Evolutionary conservation across 53 echinoderm and acorn worm genomes (phyloP).

Genomic region (Antedon mediterranea): DNA sequence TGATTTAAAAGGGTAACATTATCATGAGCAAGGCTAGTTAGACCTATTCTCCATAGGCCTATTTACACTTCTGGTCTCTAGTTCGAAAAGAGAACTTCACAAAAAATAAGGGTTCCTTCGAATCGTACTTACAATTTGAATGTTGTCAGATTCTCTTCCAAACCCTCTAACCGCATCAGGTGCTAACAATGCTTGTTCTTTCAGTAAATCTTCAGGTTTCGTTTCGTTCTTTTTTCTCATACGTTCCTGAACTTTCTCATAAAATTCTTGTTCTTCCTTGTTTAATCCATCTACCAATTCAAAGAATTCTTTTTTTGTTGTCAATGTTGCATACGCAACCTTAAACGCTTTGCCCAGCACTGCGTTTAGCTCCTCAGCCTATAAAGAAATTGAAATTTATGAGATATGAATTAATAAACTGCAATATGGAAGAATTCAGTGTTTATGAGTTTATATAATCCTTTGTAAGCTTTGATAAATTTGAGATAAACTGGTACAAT

Average conservation of each 20-base stretch:
- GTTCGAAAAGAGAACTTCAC: no score
- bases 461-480: no score
- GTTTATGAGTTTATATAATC: no score
- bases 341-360: conserved; percentile 96
- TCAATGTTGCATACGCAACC: conserved; percentile 90
- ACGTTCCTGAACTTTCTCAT: conserved; percentile 47
- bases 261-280: conserved; percentile 80
- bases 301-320: conserved; percentile 84
- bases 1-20: no score
- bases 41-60: no score
- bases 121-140: neutral
- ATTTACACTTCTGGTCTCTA: no score
- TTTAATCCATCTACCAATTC: conserved; percentile 79
- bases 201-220: conserved; percentile 31
- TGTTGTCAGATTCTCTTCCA: conserved; percentile 34
- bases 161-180: conserved; percentile 53
- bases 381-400: no score
- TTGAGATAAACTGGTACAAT: no score
- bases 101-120: no score
- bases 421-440: no score
- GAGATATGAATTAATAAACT: no score
- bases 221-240: neutral
- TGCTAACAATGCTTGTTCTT: conserved; percentile 36
- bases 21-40: no score
- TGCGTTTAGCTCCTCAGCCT: conserved; percentile 93